Base-by-base conservation (phyloP, 2,888 invertebrate genomes). In the Nomada flava region DNA sequence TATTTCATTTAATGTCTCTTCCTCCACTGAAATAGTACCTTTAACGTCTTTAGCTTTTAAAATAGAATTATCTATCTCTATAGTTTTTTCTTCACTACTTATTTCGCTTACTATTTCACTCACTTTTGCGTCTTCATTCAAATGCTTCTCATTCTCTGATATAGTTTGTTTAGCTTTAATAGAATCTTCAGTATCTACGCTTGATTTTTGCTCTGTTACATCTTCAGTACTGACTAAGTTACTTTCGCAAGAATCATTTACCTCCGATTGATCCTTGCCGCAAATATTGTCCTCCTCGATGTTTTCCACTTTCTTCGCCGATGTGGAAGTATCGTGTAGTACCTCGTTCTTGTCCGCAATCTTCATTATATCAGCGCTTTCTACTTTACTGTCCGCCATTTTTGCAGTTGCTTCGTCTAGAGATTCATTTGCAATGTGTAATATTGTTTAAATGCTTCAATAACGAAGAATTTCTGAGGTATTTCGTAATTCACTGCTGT, bases 331-430 rank as follows among this genome's bases (percentile, higher is more conserved):
- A 62, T 53, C 69, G 5, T 65, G 74, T n/a, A 44, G 67, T 42
- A 20, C 55, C 52, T 82, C 71, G 7, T 57, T 59, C 4, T 68
- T 76, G 20, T 69, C 81, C 1, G 26, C 44, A 10, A 57, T 42
- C 11, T 76, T 68, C 15, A 63, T 72, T 4, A 73, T 36, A 20
- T 79, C 74, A 1, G 42, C 55, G n/a, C 53, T 74, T 44, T 83
- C 71, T 29, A 62, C 10, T 26, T 69, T 81, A 57, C 10, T 79
- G 42, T 88, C 83, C 5, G 85, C 88, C 88, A 88, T 88, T 59
- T 55, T 83, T 75, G 47, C 15, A 26, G 57, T 29, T 50, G 42
- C 72, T 70, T 68, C 5, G 36, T 55, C 67, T 62, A 85, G 50
- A 82, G 60, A 73, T 68, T 55, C 69, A 42, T 79, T 72, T 53